Percentiles rank a stretch among this genome's conserved stretches.
These are phyloP conservation scores for Myiozetetes cayanensis DNA, from an alignment of 2,113 vertebrate species.

Conservation along the genomic window DNA sequence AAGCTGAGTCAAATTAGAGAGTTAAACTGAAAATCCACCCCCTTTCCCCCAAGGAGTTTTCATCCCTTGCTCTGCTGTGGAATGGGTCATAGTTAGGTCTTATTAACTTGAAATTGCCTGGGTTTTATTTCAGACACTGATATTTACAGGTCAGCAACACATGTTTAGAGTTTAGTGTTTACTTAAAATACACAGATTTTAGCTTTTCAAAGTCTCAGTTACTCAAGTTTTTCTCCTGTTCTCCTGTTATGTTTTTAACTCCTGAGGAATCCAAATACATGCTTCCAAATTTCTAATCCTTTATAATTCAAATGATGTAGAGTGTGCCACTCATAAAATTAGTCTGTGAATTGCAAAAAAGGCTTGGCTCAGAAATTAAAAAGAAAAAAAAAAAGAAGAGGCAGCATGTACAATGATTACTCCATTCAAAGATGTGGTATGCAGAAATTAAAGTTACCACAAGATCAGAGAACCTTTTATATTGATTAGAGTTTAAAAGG, in stretches of 20 bases:
- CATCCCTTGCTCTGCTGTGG: not conserved
- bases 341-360: not conserved
- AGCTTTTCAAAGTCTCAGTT: not conserved
- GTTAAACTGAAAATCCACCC: not conserved
- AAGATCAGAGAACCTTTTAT: not conserved
- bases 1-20: not conserved
- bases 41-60: not conserved
- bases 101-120: not conserved
- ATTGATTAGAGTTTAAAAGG: not conserved
- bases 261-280: not conserved
- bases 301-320: not conserved
- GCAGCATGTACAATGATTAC: not conserved
- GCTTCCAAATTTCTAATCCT: not conserved
- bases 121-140: not conserved
- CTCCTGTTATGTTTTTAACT: not conserved
- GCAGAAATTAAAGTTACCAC: not conserved
- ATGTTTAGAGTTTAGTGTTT: not conserved
- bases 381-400: not conserved
- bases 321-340: not conserved
- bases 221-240: not conserved
- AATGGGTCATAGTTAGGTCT: not conserved
- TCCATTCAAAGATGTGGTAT: not conserved
- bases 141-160: not conserved
- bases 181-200: not conserved
- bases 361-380: not conserved